Evolutionary conservation across 2,797 vertebrate species (phyloP), one percentile per base, ranked within the genome.

Genomic region (Dendrocincla fuliginosa): DNA sequence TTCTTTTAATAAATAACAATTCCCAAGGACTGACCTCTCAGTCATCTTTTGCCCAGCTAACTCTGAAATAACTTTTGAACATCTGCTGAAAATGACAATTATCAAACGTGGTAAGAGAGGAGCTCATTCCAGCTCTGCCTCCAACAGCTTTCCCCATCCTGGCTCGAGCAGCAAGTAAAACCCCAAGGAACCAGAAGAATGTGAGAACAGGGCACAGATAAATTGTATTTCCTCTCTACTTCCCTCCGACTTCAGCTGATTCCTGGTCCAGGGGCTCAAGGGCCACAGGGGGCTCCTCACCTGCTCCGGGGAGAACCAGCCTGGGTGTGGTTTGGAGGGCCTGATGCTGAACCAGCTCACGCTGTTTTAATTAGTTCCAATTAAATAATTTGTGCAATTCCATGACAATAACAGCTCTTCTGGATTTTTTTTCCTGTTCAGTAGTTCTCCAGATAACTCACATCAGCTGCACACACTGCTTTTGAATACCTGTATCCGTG

Each of bases 361-460:
- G 44, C 44, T 46, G 74, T 91, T 94, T 95, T 90, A 93, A 95
- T 90, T 93, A 92, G 70, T 37, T 35, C 35, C 59, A 46, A 64
- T 44, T 64, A 44, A 61, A 87, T 85, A 83, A 96, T 92, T 92
- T 61, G 82, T 71, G 41, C n/a, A 25, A 90, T 89, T 84, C 49
- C 82, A 78, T 23, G 75, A 70, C 70, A 91, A 82, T 59, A 95
- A 84, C 30, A 84, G 71, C 61, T 57, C 56, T 35, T 61, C 44
- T 16, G 30, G 25, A 42, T 61, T 68, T 42, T 76, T 85, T 50
- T 84, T n/a, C 41, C 68, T 67, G 46, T 71, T 71, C 52, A 78
- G 84, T 33, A 57, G 50, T 78, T 24, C 44, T 46, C 22, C 44
- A 46, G 44, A 46, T 46, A 11, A 46, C 44, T 46, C 44, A 46